A percentile compares a stretch with the other conserved stretches of the same genome.
Conservation (phyloP, 2,797 vertebrate species). For the Bovichtus diacanthus region DNA sequence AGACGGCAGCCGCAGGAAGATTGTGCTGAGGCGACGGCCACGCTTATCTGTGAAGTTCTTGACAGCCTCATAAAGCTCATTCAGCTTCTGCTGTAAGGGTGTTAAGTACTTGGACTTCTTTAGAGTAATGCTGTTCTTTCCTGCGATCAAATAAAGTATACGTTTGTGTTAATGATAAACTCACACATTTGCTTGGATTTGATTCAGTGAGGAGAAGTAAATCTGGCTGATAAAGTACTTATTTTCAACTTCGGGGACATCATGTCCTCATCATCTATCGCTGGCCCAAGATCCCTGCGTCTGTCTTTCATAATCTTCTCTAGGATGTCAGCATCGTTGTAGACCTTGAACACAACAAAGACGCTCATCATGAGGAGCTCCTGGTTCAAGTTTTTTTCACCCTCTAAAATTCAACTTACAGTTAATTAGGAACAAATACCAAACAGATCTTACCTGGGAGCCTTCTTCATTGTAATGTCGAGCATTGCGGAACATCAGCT, state of each 20-base stretch:
- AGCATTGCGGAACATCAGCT: slow-evolving; percentile 98
- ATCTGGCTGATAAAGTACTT: slow-evolving; percentile 80
- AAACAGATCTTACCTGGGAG: slow-evolving; percentile 88
- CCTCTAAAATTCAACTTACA: background rate
- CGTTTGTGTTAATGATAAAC: background rate
- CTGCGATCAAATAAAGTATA: slow-evolving; percentile 77
- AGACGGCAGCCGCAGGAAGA: slow-evolving; percentile 97
- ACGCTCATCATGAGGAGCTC: background rate
- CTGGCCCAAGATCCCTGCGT: slow-evolving; percentile 93
- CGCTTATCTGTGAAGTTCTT: slow-evolving; percentile 98
- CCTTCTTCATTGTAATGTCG: slow-evolving; percentile 98
- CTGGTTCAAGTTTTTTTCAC: background rate
- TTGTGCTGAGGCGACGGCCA: slow-evolving; percentile 95
- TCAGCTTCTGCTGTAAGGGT: slow-evolving; percentile 97
- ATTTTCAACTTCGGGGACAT: slow-evolving; percentile 97
- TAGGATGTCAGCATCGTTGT: slow-evolving; percentile 96
- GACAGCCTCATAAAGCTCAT: slow-evolving; percentile 97
- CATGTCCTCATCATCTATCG: slow-evolving; percentile 93
- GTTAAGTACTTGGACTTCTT: slow-evolving; percentile 99
- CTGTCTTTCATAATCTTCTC: slow-evolving; percentile 97
- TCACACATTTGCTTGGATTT: slow-evolving; percentile 9
- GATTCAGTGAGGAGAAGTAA: background rate
- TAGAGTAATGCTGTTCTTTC: slow-evolving; percentile 94
- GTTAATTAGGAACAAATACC: background rate
- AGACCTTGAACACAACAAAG: slow-evolving; percentile 86